These are phyloP conservation scores for Drosophila santomea DNA, from an alignment of 1,140 invertebrate species.

Conservation along the genomic window DNA sequence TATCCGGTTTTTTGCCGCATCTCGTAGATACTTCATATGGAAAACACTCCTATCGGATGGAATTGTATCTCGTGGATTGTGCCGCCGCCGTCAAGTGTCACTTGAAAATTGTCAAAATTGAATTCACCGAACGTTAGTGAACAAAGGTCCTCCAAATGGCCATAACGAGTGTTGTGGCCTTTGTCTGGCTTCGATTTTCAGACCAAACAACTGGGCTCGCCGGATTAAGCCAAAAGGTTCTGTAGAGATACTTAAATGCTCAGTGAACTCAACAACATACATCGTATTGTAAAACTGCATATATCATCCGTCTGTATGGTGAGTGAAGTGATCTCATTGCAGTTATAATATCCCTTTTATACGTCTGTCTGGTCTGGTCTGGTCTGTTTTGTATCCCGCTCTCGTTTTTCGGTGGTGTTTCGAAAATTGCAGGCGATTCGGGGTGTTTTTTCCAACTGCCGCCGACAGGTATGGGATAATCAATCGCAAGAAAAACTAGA, in stretches of 20 bases:
- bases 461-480: slow-evolving; percentile 77
- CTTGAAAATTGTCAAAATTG: slow-evolving; percentile 69
- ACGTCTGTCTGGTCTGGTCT: slow-evolving; percentile 50
- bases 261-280: slow-evolving; percentile 16
- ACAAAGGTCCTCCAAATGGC: slow-evolving; percentile 56
- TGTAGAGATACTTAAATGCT: slow-evolving; percentile 32
- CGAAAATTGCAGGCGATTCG: slow-evolving; percentile 68
- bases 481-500: slow-evolving; percentile 61
- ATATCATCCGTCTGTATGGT: slow-evolving; percentile 23
- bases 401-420: slow-evolving; percentile 71
- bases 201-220: slow-evolving; percentile 19
- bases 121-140: slow-evolving; percentile 38
- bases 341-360: slow-evolving; percentile 13
- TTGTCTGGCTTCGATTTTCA: slow-evolving; percentile 21
- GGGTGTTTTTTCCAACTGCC: slow-evolving; percentile 69
- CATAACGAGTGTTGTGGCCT: slow-evolving; percentile 46
- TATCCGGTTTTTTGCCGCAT: slow-evolving; percentile 13
- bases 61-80: slow-evolving; percentile 50
- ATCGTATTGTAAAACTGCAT: slow-evolving; percentile 13
- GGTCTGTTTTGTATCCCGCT: slow-evolving; percentile 32
- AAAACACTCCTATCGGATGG: slow-evolving; percentile 28
- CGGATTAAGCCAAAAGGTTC: slow-evolving; percentile 26
- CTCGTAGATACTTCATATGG: slow-evolving; percentile 10
- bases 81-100: slow-evolving; percentile 52
- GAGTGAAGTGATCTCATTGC: slow-evolving; percentile 44